A percentile compares a stretch with the other conserved stretches of the same genome.
Conservation (phyloP, 1,140 invertebrate genomes). For the Tetramorium alpestre region DNA sequence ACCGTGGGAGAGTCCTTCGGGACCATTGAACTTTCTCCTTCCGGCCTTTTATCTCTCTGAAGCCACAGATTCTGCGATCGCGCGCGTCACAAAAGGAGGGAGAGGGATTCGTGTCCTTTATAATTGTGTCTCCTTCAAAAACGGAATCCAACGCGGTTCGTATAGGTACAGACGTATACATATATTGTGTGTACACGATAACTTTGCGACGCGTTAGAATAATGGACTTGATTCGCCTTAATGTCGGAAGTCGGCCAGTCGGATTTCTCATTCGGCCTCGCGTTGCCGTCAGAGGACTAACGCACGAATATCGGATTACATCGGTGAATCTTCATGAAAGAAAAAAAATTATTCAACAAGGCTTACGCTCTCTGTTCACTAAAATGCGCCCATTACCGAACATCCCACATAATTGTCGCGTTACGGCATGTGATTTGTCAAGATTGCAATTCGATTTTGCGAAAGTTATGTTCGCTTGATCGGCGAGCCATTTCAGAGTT, state of each 20-base stretch:
- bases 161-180: background rate
- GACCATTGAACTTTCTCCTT: constrained; percentile 77
- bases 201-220: constrained; percentile 34
- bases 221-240: constrained; percentile 42
- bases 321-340: background rate
- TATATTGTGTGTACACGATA: constrained; percentile 23
- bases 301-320: constrained; percentile 35
- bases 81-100: constrained; percentile 62
- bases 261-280: constrained; percentile 3
- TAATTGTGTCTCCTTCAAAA: constrained; percentile 44
- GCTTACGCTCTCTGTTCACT: background rate
- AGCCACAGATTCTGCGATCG: constrained; percentile 64
- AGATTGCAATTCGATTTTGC: background rate
- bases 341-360: background rate
- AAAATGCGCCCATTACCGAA: constrained; percentile 25
- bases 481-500: constrained; percentile 50
- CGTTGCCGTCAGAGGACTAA: constrained; percentile 9
- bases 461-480: constrained; percentile 46
- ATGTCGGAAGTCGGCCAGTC: constrained; percentile 42
- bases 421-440: constrained; percentile 24
- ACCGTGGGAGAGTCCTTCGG: constrained; percentile 78
- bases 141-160: constrained; percentile 9
- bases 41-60: constrained; percentile 70
- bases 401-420: background rate
- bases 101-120: constrained; percentile 55